These are phyloP conservation scores for Chloropsis cyanopogon DNA, from an alignment of 2,113 vertebrate species.

Conservation along the genomic window DNA sequence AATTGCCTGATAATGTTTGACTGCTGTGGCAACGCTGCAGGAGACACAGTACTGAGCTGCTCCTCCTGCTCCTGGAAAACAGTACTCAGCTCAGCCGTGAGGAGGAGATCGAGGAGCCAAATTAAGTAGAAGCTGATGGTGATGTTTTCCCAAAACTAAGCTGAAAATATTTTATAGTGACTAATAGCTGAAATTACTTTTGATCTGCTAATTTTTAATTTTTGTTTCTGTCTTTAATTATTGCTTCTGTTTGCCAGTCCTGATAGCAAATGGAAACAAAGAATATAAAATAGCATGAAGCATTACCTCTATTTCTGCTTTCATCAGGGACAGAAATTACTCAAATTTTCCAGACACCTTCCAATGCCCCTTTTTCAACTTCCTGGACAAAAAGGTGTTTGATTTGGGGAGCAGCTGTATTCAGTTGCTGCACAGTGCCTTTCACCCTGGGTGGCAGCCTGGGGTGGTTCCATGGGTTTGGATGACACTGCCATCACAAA, in stretches of 20 bases:
- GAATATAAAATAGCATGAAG: neutral
- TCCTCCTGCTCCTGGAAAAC: neutral
- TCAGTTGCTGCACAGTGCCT: neutral
- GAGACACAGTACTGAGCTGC: neutral
- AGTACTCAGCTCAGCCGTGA: neutral
- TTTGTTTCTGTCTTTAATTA: neutral
- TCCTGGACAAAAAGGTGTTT: neutral
- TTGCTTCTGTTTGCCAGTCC: neutral
- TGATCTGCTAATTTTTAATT: neutral
- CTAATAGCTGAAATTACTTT: neutral
- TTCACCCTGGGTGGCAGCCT: neutral
- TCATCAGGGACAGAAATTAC: neutral
- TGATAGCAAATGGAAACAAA: neutral
- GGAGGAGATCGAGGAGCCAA: neutral
- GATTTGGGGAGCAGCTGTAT: neutral
- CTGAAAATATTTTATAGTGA: neutral
- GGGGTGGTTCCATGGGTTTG: neutral
- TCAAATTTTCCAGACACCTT: neutral
- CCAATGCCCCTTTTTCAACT: neutral
- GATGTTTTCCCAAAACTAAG: neutral
- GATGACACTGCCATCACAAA: neutral
- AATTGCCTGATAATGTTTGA: conserved; percentile 12
- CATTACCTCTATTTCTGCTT: neutral
- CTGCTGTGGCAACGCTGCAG: neutral
- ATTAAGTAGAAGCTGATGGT: neutral